Base-by-base conservation (phyloP, 1,140 invertebrate species). In the Mylabris phalerata region DNA sequence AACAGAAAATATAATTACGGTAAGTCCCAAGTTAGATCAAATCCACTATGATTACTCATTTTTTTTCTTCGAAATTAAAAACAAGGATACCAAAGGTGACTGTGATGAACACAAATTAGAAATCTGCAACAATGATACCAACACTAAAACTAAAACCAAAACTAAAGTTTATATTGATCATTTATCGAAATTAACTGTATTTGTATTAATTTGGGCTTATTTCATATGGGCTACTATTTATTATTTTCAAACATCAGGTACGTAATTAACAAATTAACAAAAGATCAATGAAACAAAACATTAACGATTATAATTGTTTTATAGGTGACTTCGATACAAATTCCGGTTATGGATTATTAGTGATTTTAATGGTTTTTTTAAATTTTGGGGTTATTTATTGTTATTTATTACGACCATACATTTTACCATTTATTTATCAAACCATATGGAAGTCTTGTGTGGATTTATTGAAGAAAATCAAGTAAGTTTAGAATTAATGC, bases 291-390 rank as follows among this genome's bases (percentile, higher is more conserved):
- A 52, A 19, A 19, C 19, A 19, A 19, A 19, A 19, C 19, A 24
- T 40, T 43, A 44, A 10, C 9, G 5, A 44, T 52, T 56, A 32
- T 7, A 32, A 50, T 65, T 61, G 44, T 45, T 58, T 72, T 72
- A 57, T 39, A 75, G 74, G 62, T 57, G 59, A 69, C 3, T 54
- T 70, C n/a, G 51, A 48, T n/a, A 19, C 58, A 6, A 65, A 64
- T 2, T 61, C 82, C 50, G 89, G 89, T 1, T 85, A 89, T 64
- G 87, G 88, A 45, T 81, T 90, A 68, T 73, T 93, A 1, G 71
- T 90, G 7, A 78, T 91, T 9, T 64, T 92, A 0, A 74, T 86
- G 1, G 66, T 71, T 19, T 75, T 90, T 27, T 71, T 79, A 19
- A 87, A 89, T 62, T 75, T 82, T 55, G 76, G 78, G 11, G 47